These are phyloP conservation scores for Fregetta grallaria DNA, from an alignment of 2,113 vertebrate species.

Conservation along the genomic window DNA sequence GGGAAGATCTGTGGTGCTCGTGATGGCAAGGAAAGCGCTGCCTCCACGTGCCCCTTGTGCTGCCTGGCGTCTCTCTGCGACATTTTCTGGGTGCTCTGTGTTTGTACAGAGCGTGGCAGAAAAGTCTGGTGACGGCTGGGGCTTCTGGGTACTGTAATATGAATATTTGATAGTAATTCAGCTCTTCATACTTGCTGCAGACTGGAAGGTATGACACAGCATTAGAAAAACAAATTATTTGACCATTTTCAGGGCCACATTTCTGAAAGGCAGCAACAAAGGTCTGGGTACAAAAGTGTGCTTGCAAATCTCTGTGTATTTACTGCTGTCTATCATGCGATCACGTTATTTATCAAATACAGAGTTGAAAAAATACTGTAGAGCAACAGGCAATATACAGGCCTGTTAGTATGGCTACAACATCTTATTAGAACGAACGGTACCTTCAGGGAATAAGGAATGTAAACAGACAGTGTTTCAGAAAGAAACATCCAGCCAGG, in stretches of 20 bases:
- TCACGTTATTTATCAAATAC: neutral
- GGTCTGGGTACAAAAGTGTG: neutral
- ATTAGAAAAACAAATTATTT: constrained; percentile 48
- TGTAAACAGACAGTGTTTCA: neutral
- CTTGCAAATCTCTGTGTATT: neutral
- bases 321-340: neutral
- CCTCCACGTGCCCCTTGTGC: neutral
- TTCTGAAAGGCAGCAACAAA: neutral
- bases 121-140: neutral
- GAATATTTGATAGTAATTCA: constrained; percentile 31
- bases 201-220: constrained; percentile 45
- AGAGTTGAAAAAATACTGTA: neutral
- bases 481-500: neutral
- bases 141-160: neutral
- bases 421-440: neutral
- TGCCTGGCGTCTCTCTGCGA: rapidly evolving
- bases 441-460: neutral
- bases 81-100: neutral
- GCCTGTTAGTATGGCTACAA: neutral
- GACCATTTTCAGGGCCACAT: constrained; percentile 1
- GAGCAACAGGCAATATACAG: neutral
- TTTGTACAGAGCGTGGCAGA: neutral
- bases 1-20: neutral
- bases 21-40: neutral
- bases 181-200: constrained; percentile 11